Percentiles rank a stretch among this genome's conserved stretches.
These are phyloP conservation scores for Venustaconcha ellipsiformis DNA, from an alignment of 1,140 invertebrate species.

Conservation along the genomic window DNA sequence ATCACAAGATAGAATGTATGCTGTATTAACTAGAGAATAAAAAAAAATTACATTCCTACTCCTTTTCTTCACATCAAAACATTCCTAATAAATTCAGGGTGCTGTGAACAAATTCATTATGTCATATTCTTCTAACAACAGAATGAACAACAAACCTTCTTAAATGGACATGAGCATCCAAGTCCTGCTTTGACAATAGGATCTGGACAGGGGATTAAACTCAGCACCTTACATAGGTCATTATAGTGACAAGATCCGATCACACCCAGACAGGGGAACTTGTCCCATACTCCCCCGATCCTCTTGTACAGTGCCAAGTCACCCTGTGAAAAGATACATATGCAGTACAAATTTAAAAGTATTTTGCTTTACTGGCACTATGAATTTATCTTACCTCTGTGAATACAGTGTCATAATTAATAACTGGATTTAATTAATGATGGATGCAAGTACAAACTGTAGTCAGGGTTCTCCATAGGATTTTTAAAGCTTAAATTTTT, in stretches of 20 bases:
- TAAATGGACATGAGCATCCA: slow-evolving; percentile 54
- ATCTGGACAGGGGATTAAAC: slow-evolving; percentile 39
- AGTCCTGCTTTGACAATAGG: slow-evolving; percentile 42
- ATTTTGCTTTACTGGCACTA: background rate
- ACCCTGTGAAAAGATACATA: slow-evolving; percentile 26
- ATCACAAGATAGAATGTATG: no score
- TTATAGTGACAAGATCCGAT: slow-evolving; percentile 49
- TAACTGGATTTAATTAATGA: background rate
- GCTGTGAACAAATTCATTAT: no score
- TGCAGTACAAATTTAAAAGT: no score
- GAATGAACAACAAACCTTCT: slow-evolving; percentile 33
- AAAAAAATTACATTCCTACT: no score
- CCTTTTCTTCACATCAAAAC: no score
- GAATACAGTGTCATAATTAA: background rate
- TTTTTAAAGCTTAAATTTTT: no score
- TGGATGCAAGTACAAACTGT: background rate
- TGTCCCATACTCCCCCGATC: slow-evolving; percentile 34
- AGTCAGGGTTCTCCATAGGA: background rate
- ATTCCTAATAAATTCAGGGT: no score
- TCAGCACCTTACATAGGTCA: slow-evolving; percentile 47
- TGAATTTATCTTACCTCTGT: background rate
- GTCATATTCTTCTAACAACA: no score
- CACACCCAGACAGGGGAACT: slow-evolving; percentile 52
- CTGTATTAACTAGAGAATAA: no score
- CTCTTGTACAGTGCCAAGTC: slow-evolving; percentile 39